These are phyloP conservation scores for Hippoglossus hippoglossus DNA, from an alignment of 2,797 vertebrate genomes.

Conservation along the genomic window DNA sequence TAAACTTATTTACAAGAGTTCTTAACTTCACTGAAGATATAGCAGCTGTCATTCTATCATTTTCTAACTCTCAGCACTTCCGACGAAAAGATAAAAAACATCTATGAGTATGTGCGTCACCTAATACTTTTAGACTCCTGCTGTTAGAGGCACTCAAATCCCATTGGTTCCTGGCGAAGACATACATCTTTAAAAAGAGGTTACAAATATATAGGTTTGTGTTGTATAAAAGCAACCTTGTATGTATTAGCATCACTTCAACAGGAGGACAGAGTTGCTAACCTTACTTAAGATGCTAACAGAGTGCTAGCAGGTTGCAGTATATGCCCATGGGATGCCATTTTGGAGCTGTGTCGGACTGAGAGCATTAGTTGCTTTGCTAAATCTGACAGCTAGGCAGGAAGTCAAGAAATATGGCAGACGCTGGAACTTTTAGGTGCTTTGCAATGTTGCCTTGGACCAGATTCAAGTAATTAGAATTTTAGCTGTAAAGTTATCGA, in stretches of 20 bases:
- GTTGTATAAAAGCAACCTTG: no score
- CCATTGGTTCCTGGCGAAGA: not conserved
- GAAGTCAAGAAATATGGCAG: not conserved
- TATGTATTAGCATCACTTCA: not conserved
- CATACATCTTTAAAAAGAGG: constrained; percentile 2
- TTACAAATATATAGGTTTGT: not conserved
- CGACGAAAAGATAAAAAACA: constrained; percentile 15
- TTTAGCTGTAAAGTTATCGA: not conserved
- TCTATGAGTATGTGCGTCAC: not conserved
- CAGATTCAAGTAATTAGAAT: not conserved
- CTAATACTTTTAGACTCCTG: constrained; percentile 6
- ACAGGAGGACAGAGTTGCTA: not conserved
- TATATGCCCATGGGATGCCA: not conserved
- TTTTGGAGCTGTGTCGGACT: not conserved
- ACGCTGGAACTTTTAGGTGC: not conserved
- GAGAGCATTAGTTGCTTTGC: not conserved
- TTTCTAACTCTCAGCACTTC: constrained; percentile 17
- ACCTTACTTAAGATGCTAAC: not conserved
- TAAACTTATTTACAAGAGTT: no score
- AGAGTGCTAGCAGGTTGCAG: not conserved
- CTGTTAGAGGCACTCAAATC: constrained; percentile 4
- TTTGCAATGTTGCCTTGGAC: not conserved
- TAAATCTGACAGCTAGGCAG: not conserved
- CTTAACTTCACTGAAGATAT: constrained; percentile 18
- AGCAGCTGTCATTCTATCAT: not conserved